Base-by-base conservation (phyloP, 2,888 invertebrate species). In the Clostera curtula region DNA sequence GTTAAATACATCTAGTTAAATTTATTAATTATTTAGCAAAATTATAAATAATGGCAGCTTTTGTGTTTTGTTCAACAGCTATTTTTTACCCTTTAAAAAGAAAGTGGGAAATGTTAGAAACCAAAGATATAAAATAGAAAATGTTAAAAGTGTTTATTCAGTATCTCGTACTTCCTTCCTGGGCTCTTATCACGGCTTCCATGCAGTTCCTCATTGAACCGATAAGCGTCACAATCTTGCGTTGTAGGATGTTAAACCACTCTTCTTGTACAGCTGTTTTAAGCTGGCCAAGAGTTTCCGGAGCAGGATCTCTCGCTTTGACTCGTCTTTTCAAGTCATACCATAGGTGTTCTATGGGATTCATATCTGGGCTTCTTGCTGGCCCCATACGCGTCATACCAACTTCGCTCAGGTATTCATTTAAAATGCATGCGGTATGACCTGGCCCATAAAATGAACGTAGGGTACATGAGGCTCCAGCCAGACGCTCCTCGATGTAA, bases 231-330 rank as follows among this genome's bases (percentile, higher is more conserved):
- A 22, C 12, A 7, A 22, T 22, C 22, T 22, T 9, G 24, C 5
- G 11, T 5, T 24, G 15, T 15, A 8, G 19, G 19, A 19, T 19
- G 19, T 19, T 19, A 19, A 6, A 5, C n/a, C 19, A 19, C 10
- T 14, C 24, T 14, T 24, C 24, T 24, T 8, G 24, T 24, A 24
- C 14, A 24, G 24, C 24, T 24, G 24, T 24, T 24, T 24, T 24
- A 24, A 14, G 24, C 24, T 19, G 19, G 19, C 19, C 19, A 19
- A 19, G 19, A 5, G 16, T 24, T 15, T 24, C 14, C 25, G 25
- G 25, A 25, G 17, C 25, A 25, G 25, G 25, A 25, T 25, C 25
- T 18, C 10, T 17, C 17, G 25, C 25, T 25, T 18, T 25, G 9
- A 25, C 18, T 25, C 25, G 18, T 25, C 19, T 25, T 18, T 25